These are phyloP conservation scores for Cyanoramphus novaezelandiae DNA, from an alignment of 2,113 vertebrate genomes.

Conservation along the genomic window DNA sequence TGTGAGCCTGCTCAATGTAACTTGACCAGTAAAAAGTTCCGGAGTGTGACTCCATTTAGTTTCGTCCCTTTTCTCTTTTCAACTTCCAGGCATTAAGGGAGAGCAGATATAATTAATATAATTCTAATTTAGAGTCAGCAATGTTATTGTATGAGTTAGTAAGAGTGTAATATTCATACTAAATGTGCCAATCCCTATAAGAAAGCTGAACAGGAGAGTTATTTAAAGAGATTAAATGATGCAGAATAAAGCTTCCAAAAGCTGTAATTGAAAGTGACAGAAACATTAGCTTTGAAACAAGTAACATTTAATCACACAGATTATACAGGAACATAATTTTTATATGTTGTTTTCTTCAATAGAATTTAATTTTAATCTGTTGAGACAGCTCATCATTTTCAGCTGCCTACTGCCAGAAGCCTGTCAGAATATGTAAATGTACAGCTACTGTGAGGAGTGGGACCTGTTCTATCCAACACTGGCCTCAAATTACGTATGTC, in stretches of 20 bases:
- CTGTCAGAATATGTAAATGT: constrained; percentile 64
- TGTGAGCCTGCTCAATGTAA: background rate
- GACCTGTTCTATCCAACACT: constrained; percentile 36
- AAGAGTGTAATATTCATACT: constrained; percentile 13
- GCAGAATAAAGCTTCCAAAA: constrained; percentile 75
- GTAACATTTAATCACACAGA: constrained; percentile 76
- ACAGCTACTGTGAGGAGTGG: constrained; percentile 8
- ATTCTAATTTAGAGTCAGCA: constrained; percentile 26
- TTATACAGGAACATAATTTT: constrained; percentile 74
- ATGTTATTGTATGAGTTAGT: constrained; percentile 50
- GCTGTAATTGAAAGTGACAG: constrained; percentile 79
- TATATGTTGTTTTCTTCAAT: constrained; percentile 74
- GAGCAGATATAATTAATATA: background rate
- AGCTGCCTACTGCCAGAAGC: constrained; percentile 54
- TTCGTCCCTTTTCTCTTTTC: background rate
- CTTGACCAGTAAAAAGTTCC: background rate
- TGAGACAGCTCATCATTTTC: constrained; percentile 70
- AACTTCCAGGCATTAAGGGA: background rate
- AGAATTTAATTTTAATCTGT: constrained; percentile 76
- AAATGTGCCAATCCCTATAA: constrained; percentile 28
- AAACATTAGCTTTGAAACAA: constrained; percentile 79
- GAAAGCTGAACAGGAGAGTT: constrained; percentile 62
- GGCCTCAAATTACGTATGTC: background rate
- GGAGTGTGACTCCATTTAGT: background rate
- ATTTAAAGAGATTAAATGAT: constrained; percentile 74